Evolutionary conservation across 2,888 invertebrate species (phyloP), one percentile per base, ranked within the genome.

Genomic region (Lumbricus terrestris): DNA sequence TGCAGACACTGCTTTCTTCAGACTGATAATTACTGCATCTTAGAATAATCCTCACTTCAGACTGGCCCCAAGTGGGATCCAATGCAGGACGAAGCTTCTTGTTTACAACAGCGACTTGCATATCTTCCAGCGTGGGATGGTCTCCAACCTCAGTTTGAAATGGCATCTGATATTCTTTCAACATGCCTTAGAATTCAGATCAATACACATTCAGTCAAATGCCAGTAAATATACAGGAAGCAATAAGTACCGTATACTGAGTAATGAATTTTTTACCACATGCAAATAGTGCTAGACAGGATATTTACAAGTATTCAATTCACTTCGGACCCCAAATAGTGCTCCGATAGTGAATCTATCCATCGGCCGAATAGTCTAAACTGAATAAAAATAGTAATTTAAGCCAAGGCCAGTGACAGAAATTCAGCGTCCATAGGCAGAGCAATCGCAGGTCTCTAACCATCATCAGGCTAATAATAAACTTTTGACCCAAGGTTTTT

Each of bases 61-160:
- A 93, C 93, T 97, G 96, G 91, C 97, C 96, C 98, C 98, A 99
- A 92, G 96, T 96, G 92, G 97, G 97, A 93, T 96, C 96, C 93
- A 98, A 97, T 90, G 96, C 96, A 88, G 99, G 99, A 91, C 98
- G 96, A 93, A 97, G 96, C 95, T 98, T 98, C 94, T 97, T 96
- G 94, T 97, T 97, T 34, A 98, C 98, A 38, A 99, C 99, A 91
- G 97, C 97, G 93, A 98, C 98, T 95, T 99, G 98, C 97, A 99
- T 94, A 90, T 94, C 94, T 90, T 94, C 94, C 29, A 95, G 92
- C 0, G 94, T 93, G 6, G 94, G 94, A 90, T 94, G 94, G n/a
- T 92, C 93, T 18, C 94, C 94, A 6, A 94, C 92, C 89, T 94
- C 94, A 54, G 94, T 94, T 91, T 94, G 94, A 92, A 93, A 94